Evolutionary conservation across 2,797 vertebrate genomes (phyloP), one percentile per base, ranked within the genome.

Genomic region (Oryzias sinensis): DNA sequence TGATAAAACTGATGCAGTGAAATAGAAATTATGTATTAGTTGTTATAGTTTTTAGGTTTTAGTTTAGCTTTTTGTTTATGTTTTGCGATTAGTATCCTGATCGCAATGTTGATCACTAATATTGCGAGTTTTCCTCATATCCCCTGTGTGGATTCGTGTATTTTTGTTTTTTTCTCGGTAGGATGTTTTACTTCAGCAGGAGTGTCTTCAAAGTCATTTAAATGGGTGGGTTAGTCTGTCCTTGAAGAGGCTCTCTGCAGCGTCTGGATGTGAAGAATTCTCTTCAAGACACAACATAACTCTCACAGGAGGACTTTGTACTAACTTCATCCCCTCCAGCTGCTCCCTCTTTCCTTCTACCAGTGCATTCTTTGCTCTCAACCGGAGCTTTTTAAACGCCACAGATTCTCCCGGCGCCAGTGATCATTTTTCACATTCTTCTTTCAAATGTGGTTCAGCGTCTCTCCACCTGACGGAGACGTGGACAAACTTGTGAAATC

Each of bases 211-310:
- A 75, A 53, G 65, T 79, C 58, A 75, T 72, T 79, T 65, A 58
- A 53, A 66, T 71, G 82, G 80, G 71, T 70, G 59, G 67, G 72
- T 80, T 74, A 76, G 66, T 83, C 73, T 80, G 81, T 84, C 84
- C 86, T 84, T 88, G 82, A 85, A 85, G 76, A 76, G 79, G 79
- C 54, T 29, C 72, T 79, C 65, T 80, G 48, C 65, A 51, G 73
- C 71, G 84, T 87, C 62, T 83, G 73, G 70, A 86, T 76, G 82
- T 76, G 67, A 84, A 81, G 74, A 75, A 72, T 70, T 85, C 76
- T 81, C 74, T 73, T 76, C 65, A 76, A 60, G 65, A 70, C 25
- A 22, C 70, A 80, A 74, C 69, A 59, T 71, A 65, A 59, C 64
- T 79, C 77, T 79, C 74, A 63, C 48, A 76, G 72, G 65, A 66